phyloP scores from a whole-genome alignment of 1,140 invertebrate species.

The Heliothis virescens region DNA sequence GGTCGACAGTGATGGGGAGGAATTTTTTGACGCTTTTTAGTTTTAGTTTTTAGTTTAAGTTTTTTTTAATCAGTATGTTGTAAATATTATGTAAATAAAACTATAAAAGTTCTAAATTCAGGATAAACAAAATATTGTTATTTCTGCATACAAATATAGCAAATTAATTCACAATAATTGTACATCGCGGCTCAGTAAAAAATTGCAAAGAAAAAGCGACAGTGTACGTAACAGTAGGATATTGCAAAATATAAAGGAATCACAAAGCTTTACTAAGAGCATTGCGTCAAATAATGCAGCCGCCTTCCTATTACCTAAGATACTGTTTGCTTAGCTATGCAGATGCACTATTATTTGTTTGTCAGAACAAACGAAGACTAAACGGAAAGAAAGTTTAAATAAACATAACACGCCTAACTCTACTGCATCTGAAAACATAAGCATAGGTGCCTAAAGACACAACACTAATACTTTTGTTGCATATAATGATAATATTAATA shows the following conservation, averaged over 20 bases:
- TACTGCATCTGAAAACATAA: too few species aligned
- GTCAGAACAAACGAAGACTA: background rate
- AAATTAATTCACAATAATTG: background rate
- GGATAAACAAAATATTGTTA: too few species aligned
- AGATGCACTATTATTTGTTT: slow-evolving; percentile 24
- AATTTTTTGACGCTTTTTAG: too few species aligned
- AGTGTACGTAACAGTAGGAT: background rate
- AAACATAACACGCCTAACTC: background rate
- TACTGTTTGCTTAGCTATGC: slow-evolving; percentile 23
- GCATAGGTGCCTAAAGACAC: too few species aligned
- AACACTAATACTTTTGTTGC: too few species aligned
- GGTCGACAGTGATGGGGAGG: too few species aligned
- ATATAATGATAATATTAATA: too few species aligned
- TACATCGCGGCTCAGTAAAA: background rate
- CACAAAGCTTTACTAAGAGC: slow-evolving; percentile 26
- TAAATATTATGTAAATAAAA: too few species aligned
- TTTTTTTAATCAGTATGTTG: too few species aligned
- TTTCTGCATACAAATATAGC: background rate
- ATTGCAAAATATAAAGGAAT: slow-evolving; percentile 29
- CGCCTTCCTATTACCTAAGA: slow-evolving; percentile 28
- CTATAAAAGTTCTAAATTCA: too few species aligned
- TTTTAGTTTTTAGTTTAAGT: too few species aligned
- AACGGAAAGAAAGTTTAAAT: background rate
- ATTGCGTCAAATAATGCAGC: slow-evolving; percentile 25
- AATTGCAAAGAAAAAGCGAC: slow-evolving; percentile 22